phyloP scores from a whole-genome alignment of 2,113 vertebrate genomes.

The Vanacampus margaritifer region DNA sequence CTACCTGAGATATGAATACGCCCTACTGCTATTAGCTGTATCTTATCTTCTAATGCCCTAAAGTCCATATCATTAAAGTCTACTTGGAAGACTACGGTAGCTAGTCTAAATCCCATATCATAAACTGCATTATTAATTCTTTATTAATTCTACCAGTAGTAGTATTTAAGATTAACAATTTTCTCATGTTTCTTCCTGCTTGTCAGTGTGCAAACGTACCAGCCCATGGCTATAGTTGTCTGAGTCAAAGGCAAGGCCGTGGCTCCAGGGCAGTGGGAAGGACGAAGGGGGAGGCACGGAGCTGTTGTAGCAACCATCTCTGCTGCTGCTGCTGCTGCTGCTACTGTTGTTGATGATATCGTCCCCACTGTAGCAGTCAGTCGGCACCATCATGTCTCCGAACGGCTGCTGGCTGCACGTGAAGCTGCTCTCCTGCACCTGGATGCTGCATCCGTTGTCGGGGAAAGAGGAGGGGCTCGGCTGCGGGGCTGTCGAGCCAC shows the following conservation, averaged over 20 bases:
- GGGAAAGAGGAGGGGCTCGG: conserved; percentile 50
- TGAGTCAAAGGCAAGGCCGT: conserved; percentile 72
- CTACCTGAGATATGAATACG: too few relatives aligned
- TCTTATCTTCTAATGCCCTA: too few relatives aligned
- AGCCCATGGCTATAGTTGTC: conserved; percentile 76
- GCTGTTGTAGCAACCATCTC: conserved; percentile 20
- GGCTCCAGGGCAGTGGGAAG: conserved; percentile 54
- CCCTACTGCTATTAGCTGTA: too few relatives aligned
- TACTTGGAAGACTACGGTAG: too few relatives aligned
- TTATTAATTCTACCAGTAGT: too few relatives aligned
- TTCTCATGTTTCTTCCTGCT: too few relatives aligned
- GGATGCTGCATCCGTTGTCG: conserved; percentile 66
- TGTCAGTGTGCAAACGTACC: conserved; percentile 68
- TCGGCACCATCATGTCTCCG: conserved; percentile 72
- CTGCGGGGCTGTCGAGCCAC: conserved; percentile 61
- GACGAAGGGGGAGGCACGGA: conserved; percentile 44
- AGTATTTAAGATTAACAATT: background rate
- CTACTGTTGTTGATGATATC: conserved; percentile 44
- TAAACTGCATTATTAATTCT: background rate
- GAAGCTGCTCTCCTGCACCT: conserved; percentile 63
- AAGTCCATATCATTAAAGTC: too few relatives aligned
- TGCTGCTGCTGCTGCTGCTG: conserved; percentile 48
- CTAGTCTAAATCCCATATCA: too few relatives aligned
- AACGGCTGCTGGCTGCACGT: conserved; percentile 71
- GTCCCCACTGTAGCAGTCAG: conserved; percentile 48